Conservation (phyloP, 2,113 vertebrate genomes). For the Isichthys henryi region DNA sequence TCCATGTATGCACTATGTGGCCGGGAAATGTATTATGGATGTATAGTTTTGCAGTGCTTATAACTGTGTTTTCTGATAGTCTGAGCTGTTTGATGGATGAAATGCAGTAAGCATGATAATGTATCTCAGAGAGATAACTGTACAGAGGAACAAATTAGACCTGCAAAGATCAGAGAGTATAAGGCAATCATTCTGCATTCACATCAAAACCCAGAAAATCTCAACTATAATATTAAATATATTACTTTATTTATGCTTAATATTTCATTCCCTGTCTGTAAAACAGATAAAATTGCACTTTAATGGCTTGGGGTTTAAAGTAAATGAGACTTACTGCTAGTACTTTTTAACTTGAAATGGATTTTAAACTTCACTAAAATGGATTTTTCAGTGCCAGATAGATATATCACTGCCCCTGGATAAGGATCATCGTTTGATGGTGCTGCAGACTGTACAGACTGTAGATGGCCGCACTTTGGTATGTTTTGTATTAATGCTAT, state of each 20-base stretch:
- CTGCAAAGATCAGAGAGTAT: background rate
- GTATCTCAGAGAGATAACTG: background rate
- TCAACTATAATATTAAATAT: background rate
- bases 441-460: background rate
- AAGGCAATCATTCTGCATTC: background rate
- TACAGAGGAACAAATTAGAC: background rate
- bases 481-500: background rate
- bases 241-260: constrained; percentile 1
- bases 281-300: background rate
- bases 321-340: background rate
- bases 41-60: background rate
- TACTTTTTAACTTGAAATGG: background rate
- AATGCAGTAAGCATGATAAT: background rate
- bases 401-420: background rate
- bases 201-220: background rate
- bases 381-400: background rate
- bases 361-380: background rate
- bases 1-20: background rate
- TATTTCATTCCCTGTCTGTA: background rate
- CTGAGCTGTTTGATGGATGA: background rate
- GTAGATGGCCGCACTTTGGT: background rate
- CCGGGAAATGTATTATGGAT: background rate
- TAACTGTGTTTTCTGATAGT: background rate
- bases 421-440: background rate
- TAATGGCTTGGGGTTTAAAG: background rate